These are phyloP conservation scores for Drosophila malerkotliana DNA, from an alignment of 1,140 invertebrate species.

Conservation along the genomic window DNA sequence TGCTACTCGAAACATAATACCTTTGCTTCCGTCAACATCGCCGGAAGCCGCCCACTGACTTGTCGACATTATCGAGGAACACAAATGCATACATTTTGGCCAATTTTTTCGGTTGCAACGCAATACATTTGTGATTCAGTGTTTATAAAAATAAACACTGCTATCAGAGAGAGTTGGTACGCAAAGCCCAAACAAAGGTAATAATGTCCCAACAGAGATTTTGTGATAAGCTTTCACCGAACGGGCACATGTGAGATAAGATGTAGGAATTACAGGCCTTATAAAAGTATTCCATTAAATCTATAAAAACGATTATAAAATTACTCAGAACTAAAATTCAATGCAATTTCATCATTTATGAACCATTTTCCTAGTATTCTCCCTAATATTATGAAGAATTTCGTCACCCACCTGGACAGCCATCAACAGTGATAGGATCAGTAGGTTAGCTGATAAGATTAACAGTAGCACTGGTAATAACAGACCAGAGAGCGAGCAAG, in stretches of 20 bases:
- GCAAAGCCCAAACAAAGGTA: background rate
- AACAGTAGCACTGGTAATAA: constrained; percentile 10
- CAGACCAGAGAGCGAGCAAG: constrained; percentile 13
- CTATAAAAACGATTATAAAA: too few species aligned
- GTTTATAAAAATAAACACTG: background rate
- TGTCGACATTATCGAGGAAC: background rate
- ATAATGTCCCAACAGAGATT: background rate
- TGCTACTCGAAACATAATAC: constrained; percentile 39
- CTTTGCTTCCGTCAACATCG: constrained; percentile 16
- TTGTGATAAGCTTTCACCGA: background rate
- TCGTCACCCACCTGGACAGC: background rate
- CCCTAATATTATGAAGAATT: too few species aligned
- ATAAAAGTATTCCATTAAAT: too few species aligned
- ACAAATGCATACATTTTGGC: background rate
- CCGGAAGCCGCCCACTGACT: constrained; percentile 20
- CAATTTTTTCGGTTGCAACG: constrained; percentile 9
- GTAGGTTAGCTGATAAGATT: background rate
- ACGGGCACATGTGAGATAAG: background rate
- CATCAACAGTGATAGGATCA: background rate
- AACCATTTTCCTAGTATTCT: too few species aligned
- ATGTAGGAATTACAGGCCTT: background rate
- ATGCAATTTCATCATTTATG: too few species aligned
- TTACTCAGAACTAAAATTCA: too few species aligned
- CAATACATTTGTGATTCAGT: constrained; percentile 10
- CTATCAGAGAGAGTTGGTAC: background rate